Conservation (phyloP, 1,140 invertebrate genomes). For the Drosophila suzukii region DNA sequence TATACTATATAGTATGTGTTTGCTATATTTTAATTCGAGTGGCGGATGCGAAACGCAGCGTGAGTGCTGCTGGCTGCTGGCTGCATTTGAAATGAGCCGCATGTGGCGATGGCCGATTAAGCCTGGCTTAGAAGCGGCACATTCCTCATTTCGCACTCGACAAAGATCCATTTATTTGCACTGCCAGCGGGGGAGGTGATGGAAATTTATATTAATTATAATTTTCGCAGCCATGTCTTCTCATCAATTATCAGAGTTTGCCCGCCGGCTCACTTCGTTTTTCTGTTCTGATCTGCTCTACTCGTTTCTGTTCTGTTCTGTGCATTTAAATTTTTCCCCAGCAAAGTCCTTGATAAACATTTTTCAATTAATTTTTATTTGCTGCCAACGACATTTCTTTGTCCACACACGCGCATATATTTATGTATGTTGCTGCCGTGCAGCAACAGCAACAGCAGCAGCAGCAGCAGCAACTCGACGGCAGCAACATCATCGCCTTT, state of each 20-base stretch:
- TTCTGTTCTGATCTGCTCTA: neutral
- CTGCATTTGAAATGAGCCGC: conserved; percentile 55
- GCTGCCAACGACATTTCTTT: conserved; percentile 76
- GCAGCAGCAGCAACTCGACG: conserved; percentile 24
- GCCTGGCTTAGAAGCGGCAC: conserved; percentile 30
- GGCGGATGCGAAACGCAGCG: conserved; percentile 2
- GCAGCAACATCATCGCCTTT: conserved; percentile 59
- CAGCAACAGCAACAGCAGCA: conserved; percentile 9
- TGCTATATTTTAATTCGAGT: conserved; percentile 64
- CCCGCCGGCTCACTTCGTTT: neutral
- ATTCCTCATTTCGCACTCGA: conserved; percentile 18
- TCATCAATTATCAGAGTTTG: conserved; percentile 46
- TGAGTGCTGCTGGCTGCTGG: conserved; percentile 28
- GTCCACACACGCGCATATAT: conserved; percentile 41
- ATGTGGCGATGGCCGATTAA: conserved; percentile 41
- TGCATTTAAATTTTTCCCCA: conserved; percentile 54
- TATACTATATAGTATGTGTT: conserved; percentile 19
- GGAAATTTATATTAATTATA: conserved; percentile 44
- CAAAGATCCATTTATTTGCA: conserved; percentile 51
- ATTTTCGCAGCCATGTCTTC: conserved; percentile 24
- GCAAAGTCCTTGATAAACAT: conserved; percentile 80
- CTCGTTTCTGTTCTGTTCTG: neutral
- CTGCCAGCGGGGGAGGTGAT: conserved; percentile 1
- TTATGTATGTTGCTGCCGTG: conserved; percentile 33
- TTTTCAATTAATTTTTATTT: conserved; percentile 83